Percentiles rank a stretch among this genome's conserved stretches.
phyloP scores from a whole-genome alignment of 2,797 vertebrate genomes.

The Sternotherus odoratus region DNA sequence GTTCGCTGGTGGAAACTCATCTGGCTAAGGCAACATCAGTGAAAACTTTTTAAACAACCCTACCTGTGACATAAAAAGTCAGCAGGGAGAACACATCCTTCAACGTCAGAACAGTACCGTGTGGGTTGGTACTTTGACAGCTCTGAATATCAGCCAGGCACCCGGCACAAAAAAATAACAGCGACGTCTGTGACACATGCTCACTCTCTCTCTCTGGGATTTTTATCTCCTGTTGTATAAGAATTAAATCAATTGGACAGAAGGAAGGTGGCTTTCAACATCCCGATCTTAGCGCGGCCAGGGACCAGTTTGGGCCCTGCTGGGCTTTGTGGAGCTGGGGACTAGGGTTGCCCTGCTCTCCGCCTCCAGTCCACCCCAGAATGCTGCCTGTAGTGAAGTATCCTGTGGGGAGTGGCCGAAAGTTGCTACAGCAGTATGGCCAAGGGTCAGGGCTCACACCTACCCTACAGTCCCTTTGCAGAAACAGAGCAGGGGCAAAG shows the following conservation, averaged over 20 bases:
- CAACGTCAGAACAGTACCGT: not conserved
- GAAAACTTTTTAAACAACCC: conserved; percentile 47
- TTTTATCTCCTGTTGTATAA: not conserved
- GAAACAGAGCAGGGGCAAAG: not conserved
- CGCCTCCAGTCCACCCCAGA: not conserved
- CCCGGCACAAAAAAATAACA: not conserved
- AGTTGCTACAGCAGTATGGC: not conserved
- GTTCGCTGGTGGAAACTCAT: not conserved
- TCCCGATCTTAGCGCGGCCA: not conserved
- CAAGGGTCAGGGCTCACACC: not conserved
- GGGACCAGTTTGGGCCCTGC: not conserved
- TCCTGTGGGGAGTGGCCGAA: not conserved
- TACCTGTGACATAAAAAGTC: conserved; percentile 38
- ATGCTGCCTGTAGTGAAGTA: not conserved
- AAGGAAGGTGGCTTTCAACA: not conserved
- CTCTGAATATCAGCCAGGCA: not conserved
- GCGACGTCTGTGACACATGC: accelerated
- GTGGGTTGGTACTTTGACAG: not conserved
- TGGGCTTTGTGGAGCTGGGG: not conserved
- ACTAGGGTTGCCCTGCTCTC: not conserved
- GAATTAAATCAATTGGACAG: not conserved
- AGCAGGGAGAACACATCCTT: conserved; percentile 57
- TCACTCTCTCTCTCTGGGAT: not conserved
- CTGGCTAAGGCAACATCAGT: conserved; percentile 19
- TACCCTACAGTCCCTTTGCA: not conserved